Base-by-base conservation (phyloP, 2,888 invertebrate genomes). In the Lycaena phlaeas region DNA sequence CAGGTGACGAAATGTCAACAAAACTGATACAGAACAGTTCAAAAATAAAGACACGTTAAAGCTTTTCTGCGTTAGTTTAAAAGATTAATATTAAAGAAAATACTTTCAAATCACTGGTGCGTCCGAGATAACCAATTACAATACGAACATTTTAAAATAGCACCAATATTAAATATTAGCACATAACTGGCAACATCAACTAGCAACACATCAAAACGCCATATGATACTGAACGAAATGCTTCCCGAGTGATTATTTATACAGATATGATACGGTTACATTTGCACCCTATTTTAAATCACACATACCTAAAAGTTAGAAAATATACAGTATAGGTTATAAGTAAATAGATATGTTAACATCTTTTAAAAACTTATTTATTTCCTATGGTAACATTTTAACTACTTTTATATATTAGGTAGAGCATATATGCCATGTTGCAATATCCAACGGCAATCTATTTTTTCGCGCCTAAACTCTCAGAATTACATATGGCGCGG, bases 91-190 rank as follows among this genome's bases (percentile, higher is more conserved):
- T 22, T 22, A 22, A 5, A 22, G 9, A 22, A 5, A 2, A 22
- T 22, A 45, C 52, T 27, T 25, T 74, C 75, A 78, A 77, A 74
- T 75, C 77, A 59, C 74, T 68, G 69, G 75, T 75, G 77, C 77
- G 57, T 59, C 41, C 38, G 28, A 41, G 39, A 44, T 44, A 45
- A 51, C 45, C 38, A 44, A 49, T 51, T 38, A 59, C 60, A 49
- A 61, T 61, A 65, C 60, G 63, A 57, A 61, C 66, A 65, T 64
- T 49, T 56, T 54, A 75, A 73, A 78, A 78, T 82, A 82, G 82
- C 81, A 82, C 81, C 82, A 81, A 79, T 73, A 72, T 69, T 66
- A 64, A 71, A 76, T 74, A 74, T 74, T 64, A 76, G 75, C 69
- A 70, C 67, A 63, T 65, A 40, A 22, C 30, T 38, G 36, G 27